A percentile compares a stretch with the other conserved stretches of the same genome.
Conservation (phyloP, 2,113 vertebrate genomes). For the Australoheros scitulus region DNA sequence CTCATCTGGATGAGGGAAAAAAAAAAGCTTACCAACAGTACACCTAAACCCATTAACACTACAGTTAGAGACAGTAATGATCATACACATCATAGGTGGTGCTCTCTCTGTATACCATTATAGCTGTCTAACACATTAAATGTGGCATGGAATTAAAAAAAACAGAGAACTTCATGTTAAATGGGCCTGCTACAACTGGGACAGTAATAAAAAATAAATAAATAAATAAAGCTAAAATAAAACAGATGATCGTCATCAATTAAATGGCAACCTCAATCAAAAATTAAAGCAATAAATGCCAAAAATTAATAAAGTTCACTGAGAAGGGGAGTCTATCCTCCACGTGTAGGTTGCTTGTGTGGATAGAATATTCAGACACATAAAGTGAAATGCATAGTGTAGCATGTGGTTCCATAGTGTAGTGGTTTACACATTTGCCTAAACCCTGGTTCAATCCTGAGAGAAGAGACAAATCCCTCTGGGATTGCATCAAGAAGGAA, state of each 20-base stretch:
- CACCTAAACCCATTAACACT: neutral
- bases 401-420: neutral
- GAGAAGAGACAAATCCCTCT: neutral
- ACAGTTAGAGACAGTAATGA: neutral
- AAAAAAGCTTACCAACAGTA: neutral
- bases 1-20: neutral
- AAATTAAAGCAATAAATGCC: neutral
- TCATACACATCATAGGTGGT: neutral
- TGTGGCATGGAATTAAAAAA: neutral
- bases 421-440: neutral
- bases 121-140: neutral
- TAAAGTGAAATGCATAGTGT: neutral
- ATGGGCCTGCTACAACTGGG: neutral
- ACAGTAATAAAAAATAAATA: neutral
- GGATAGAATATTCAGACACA: neutral
- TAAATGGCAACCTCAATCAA: neutral
- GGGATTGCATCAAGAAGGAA: neutral
- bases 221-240: neutral
- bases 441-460: neutral
- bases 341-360: no score
- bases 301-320: neutral
- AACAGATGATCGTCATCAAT: neutral
- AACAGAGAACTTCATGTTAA: neutral
- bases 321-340: no score
- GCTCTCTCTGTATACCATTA: neutral